phyloP scores from a whole-genome alignment of 2,797 vertebrate species.

The Schizopygopsis malacanthus region DNA sequence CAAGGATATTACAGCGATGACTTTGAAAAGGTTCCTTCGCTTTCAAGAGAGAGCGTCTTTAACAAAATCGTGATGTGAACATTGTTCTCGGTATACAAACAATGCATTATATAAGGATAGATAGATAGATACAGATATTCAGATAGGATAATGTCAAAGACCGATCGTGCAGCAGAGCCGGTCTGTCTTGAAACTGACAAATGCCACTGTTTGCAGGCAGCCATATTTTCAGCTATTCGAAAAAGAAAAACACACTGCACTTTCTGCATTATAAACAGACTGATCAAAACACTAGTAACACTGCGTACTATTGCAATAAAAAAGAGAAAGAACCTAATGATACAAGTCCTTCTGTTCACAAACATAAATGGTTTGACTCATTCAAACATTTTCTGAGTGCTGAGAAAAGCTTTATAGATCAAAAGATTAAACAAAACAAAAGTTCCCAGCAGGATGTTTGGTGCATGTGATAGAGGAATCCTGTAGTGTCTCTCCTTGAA shows the following conservation, averaged over 20 bases:
- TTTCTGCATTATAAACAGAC: conserved; percentile 63
- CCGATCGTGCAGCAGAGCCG: conserved; percentile 56
- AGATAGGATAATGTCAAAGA: conserved; percentile 63
- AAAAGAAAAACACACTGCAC: conserved; percentile 45
- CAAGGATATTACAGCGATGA: conserved; percentile 71
- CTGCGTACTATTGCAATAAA: conserved; percentile 64
- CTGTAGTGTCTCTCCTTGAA: conserved; percentile 25
- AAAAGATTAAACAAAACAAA: too few relatives aligned
- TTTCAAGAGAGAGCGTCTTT: conserved; percentile 64
- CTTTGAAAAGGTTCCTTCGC: conserved; percentile 73
- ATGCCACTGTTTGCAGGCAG: conserved; percentile 45
- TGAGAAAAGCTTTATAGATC: conserved; percentile 32
- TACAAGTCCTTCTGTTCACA: conserved; percentile 62
- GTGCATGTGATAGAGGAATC: conserved; percentile 46
- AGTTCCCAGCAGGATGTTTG: too few relatives aligned
- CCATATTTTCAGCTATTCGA: conserved; percentile 42
- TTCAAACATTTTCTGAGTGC: conserved; percentile 5
- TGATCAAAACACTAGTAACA: conserved; percentile 62
- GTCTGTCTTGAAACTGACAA: conserved; percentile 39
- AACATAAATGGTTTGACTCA: conserved; percentile 58
- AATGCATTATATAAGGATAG: conserved; percentile 66
- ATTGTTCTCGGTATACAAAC: conserved; percentile 65
- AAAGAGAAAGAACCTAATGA: conserved; percentile 66
- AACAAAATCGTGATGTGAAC: conserved; percentile 57
- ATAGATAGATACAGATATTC: conserved; percentile 62